A percentile compares a stretch with the other conserved stretches of the same genome.
Conservation (phyloP, 1,140 invertebrate genomes). For the Leptopilina boulardi region DNA sequence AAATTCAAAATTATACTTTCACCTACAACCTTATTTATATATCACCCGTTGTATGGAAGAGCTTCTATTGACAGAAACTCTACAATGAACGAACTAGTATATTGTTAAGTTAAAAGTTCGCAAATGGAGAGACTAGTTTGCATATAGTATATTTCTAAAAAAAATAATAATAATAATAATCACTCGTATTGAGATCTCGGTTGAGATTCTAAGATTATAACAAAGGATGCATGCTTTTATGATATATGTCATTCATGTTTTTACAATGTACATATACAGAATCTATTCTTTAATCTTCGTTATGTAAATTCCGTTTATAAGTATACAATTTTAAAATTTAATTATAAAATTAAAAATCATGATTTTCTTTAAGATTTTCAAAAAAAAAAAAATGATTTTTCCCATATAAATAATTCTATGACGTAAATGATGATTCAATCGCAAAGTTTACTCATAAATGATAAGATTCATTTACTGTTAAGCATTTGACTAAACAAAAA, state of each 20-base stretch:
- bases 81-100: not conserved
- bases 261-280: not conserved
- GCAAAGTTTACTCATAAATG: no score
- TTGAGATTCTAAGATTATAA: slow-evolving; percentile 4
- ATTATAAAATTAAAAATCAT: no score
- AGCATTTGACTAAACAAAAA: no score
- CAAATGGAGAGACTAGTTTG: not conserved
- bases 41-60: not conserved
- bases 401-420: no score
- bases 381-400: no score
- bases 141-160: not conserved
- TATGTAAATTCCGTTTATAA: no score
- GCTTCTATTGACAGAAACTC: slow-evolving; percentile 11
- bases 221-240: slow-evolving; percentile 9
- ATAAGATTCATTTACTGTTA: no score
- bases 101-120: slow-evolving; percentile 14
- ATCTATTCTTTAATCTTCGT: no score
- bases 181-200: not conserved
- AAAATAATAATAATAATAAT: not conserved
- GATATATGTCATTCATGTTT: slow-evolving; percentile 9
- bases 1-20: not conserved
- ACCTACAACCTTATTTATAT: not conserved
- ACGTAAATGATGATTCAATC: no score
- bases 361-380: no score
- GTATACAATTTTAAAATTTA: no score